Evolutionary conservation across 1,140 invertebrate genomes (phyloP), one percentile per base, ranked within the genome.

Genomic region (Drosophila pallidifrons): DNA sequence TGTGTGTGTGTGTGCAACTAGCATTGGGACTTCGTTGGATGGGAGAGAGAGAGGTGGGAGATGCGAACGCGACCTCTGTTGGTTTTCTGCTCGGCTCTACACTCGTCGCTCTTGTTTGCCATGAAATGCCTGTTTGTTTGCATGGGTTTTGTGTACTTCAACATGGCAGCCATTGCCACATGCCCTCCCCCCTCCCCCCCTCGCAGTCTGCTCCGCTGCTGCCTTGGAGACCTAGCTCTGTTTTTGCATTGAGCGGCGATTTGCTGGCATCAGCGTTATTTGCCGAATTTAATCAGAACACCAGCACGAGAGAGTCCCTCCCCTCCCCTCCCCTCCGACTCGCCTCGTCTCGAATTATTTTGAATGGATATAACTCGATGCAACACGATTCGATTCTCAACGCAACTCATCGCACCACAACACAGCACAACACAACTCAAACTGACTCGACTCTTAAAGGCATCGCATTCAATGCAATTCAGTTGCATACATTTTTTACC

Each of bases 61-160:
- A 3, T 30, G 8, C 10, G 15, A 15, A 8, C 20, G 45, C 1
- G 15, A 25, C 1, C 25, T 16, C 16, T 30, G 54, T 32, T 66
- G 54, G 6, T 64, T 47, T 60, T 60, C 67, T 49, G 49, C 51
- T 32, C 16, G 1, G 10, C 57, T 63, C 58, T 45, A 3, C 7
- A 55, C 52, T 20, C 16, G 13, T 35, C 46, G 25, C 51, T 59
- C 65, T 79, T 88, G 83, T 87, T 88, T 87, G 83, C 83, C 63
- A 70, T 87, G 80, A 82, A 87, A 87, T 87, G 83, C 80, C 85
- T 83, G 83, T 87, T 87, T 87, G 83, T 87, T 87, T 88, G 83
- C 83, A 79, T 88, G 85, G 85, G 85, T 83, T 87, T 87, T 87
- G 83, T 87, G 83, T 88, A 88, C 83, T 87, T 83, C 77, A 87